Evolutionary conservation across 2,888 invertebrate species (phyloP).

Genomic region (Cryptocephalus primarius): DNA sequence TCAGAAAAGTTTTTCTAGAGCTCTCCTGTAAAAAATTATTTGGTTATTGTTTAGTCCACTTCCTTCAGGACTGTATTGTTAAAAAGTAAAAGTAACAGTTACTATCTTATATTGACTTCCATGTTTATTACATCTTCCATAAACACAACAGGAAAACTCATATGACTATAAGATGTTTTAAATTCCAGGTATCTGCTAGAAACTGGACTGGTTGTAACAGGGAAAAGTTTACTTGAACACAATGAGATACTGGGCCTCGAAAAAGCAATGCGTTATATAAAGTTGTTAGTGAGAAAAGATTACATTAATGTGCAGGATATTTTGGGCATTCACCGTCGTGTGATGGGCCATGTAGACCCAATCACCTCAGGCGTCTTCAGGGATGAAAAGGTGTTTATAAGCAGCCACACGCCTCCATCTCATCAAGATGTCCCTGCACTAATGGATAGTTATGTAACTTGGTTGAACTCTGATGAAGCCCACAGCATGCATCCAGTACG

Average conservation of each 20-base stretch:
- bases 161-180: no score
- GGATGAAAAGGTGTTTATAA: slow-evolving; percentile 81
- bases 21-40: no score
- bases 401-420: slow-evolving; percentile 86
- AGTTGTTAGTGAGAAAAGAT: slow-evolving; percentile 59
- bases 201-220: slow-evolving; percentile 74
- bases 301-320: slow-evolving; percentile 76
- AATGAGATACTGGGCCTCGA: slow-evolving; percentile 94
- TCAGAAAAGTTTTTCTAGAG: no score
- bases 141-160: no score
- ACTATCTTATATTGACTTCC: no score
- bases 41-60: no score
- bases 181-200: slow-evolving; percentile 66
- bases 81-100: no score
- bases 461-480: slow-evolving; percentile 86
- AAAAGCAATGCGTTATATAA: slow-evolving; percentile 87
- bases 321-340: slow-evolving; percentile 82
- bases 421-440: slow-evolving; percentile 70
- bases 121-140: no score
- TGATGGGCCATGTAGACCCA: slow-evolving; percentile 91
- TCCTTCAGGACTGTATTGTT: no score
- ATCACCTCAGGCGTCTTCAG: slow-evolving; percentile 82
- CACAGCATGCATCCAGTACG: slow-evolving; percentile 48
- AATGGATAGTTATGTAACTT: slow-evolving; percentile 82
- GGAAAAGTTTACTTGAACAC: slow-evolving; percentile 92